Evolutionary conservation across 1,140 invertebrate genomes (phyloP), one percentile per base, ranked within the genome.

Genomic region (Caenorhabditis inopinata): DNA sequence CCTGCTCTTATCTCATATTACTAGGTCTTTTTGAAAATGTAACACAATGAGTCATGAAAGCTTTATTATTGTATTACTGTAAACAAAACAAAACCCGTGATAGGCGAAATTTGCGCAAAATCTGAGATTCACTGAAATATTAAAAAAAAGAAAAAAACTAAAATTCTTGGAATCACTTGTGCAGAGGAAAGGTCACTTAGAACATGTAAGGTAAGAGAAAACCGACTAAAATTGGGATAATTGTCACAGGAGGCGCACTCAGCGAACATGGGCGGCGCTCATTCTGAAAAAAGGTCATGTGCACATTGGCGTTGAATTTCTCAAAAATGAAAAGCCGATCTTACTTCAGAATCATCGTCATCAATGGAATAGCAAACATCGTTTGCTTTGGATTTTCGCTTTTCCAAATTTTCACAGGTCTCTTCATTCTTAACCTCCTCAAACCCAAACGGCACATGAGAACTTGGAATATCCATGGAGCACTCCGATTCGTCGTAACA

Each of bases 401-500:
- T 68, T 38, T 68, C 58, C 14, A 38, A 18, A 14, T 68, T 38
- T n/a, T 68, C 58, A 21, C 58, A 68, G 9, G 58, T 29, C 11
- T 68, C 58, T 38, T 68, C 58, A 21, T 68, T 68, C n/a, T 68
- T 68, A 27, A 68, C 58, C 25, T 68, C 58, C 38, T 68, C 58
- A 16, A 68, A 68, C 2, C 58, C 58, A n/a, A 68, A 68, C 23
- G 58, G 58, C 21, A 68, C 58, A 7, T 68, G 32, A 16, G 25
- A 5, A 58, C n/a, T 38, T 38, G 58, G 32, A 68, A 68, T 38
- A 35, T 68, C 58, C 58, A 68, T 68, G 18, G 82, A 73, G 74
- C 82, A 83, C 23, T 83, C 58, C 9, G 79, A 32, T 62, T 81
- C 79, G 29, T 83, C 81, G 74, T 83, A 83, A 73, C 82, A 83